These are phyloP conservation scores for Machimus rusticus DNA, from an alignment of 2,888 invertebrate species.

Conservation along the genomic window DNA sequence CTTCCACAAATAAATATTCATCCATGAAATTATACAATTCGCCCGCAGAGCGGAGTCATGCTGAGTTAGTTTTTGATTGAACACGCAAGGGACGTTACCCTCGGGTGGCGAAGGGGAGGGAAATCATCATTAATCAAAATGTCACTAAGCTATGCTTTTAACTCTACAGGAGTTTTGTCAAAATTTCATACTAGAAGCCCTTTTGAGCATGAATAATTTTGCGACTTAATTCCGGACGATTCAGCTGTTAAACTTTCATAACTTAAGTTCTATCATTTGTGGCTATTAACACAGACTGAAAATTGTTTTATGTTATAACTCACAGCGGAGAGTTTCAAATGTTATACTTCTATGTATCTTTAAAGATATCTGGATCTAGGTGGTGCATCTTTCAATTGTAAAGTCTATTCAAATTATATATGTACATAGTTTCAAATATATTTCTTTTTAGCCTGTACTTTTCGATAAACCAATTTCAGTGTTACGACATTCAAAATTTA, in stretches of 20 bases:
- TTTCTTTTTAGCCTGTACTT: too few relatives aligned
- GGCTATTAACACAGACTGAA: background rate
- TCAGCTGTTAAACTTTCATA: background rate
- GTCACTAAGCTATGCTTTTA: background rate
- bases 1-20: background rate
- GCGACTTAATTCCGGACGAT: background rate
- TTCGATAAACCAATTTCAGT: too few relatives aligned
- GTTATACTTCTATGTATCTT: too few relatives aligned
- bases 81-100: background rate
- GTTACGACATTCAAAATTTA: too few relatives aligned
- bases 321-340: too few relatives aligned
- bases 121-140: background rate
- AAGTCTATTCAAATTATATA: too few relatives aligned
- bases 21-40: background rate
- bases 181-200: background rate
- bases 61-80: background rate
- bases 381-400: too few relatives aligned
- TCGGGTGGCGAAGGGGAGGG: background rate
- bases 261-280: background rate
- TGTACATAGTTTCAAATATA: too few relatives aligned
- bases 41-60: background rate
- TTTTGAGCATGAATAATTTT: background rate
- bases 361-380: too few relatives aligned
- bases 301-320: background rate
- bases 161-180: background rate